These are phyloP conservation scores for Echinops telfairi DNA, from an alignment of 2,113 vertebrate species.

Conservation along the genomic window DNA sequence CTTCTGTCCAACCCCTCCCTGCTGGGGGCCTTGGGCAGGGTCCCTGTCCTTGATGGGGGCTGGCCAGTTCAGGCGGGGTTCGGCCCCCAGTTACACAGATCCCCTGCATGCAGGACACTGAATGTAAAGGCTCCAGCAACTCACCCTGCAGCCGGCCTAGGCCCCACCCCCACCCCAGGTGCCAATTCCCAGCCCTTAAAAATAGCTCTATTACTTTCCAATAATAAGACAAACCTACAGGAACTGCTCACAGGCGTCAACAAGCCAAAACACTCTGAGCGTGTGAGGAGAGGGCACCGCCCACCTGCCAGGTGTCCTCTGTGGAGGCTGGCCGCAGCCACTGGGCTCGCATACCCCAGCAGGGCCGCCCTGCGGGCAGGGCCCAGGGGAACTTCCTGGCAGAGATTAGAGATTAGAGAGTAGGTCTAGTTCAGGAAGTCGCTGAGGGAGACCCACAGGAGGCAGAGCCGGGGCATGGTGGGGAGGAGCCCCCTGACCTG, in stretches of 20 bases:
- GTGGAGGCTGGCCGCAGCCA: not conserved
- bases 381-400: not conserved
- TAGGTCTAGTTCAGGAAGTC: too few species aligned
- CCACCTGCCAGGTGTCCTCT: not conserved
- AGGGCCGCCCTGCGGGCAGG: not conserved
- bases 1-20: not conserved
- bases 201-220: slow-evolving; percentile 57
- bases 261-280: not conserved
- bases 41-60: not conserved
- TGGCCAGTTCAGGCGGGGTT: not conserved
- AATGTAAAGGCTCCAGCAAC: fast-evolving
- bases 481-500: not conserved
- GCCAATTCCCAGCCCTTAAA: slow-evolving; percentile 39
- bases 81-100: fast-evolving
- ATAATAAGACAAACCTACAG: not conserved
- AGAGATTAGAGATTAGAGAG: not conserved
- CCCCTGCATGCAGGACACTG: fast-evolving
- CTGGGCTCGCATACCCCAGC: not conserved
- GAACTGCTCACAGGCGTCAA: too few species aligned
- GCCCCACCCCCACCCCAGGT: fast-evolving
- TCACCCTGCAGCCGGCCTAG: not conserved
- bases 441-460: too few species aligned
- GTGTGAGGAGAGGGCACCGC: not conserved
- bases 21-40: not conserved
- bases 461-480: not conserved